Conservation (phyloP, 2,888 invertebrate species). For the Scaeva pyrastri region DNA sequence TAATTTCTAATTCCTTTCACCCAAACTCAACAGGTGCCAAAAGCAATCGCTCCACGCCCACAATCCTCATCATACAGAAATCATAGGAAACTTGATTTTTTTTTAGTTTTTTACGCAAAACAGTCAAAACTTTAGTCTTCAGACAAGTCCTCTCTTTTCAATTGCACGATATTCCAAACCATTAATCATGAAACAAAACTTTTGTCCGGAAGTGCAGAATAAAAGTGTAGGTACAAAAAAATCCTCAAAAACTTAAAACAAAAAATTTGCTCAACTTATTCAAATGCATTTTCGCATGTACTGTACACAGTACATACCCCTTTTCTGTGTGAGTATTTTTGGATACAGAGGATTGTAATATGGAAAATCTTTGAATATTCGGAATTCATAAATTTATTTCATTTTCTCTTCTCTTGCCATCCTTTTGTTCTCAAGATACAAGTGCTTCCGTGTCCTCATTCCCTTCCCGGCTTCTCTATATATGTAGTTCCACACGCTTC, state of each 20-base stretch:
- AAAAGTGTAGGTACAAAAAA: not conserved
- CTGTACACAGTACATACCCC: not conserved
- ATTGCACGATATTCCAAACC: conserved; percentile 49
- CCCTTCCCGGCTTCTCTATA: not conserved
- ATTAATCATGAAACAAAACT: conserved; percentile 70
- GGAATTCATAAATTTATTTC: conserved; percentile 70
- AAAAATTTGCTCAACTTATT: conserved; percentile 41
- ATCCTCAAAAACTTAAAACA: conserved; percentile 13
- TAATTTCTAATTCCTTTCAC: not conserved
- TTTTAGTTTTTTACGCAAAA: conserved; percentile 20
- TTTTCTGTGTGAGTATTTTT: conserved; percentile 18
- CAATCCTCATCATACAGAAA: not conserved
- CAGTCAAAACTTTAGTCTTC: conserved; percentile 10
- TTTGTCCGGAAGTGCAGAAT: conserved; percentile 17
- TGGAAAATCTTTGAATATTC: conserved; percentile 56
- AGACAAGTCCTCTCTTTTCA: not conserved
- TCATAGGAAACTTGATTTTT: conserved; percentile 28
- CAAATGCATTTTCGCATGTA: conserved; percentile 52
- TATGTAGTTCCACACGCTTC: conserved; percentile 5
- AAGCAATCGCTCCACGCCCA: not conserved
- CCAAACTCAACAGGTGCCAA: conserved; percentile 49
- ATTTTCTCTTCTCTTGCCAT: conserved; percentile 23
- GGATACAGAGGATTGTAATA: conserved; percentile 6
- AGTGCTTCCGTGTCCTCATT: conserved; percentile 2
- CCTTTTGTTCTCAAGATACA: conserved; percentile 56